Conservation (phyloP, 2,113 vertebrate species). For the Sarotherodon lohbergeri region DNA sequence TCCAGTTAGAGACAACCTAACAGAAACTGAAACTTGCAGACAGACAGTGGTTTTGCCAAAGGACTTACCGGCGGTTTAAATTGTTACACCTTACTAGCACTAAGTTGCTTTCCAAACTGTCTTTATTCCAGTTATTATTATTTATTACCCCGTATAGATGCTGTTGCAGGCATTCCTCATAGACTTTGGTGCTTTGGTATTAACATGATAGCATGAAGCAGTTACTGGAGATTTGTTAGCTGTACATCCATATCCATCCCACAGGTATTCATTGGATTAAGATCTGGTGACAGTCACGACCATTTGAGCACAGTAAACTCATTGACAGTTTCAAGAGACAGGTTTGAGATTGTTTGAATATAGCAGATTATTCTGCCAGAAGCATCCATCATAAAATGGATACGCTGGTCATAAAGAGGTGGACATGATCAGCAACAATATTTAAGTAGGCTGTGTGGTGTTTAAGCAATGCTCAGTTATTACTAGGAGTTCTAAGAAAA, state of each 20-base stretch:
- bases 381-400: not conserved
- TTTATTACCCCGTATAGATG: accelerated
- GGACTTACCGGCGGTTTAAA: not conserved
- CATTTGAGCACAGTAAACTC: not conserved
- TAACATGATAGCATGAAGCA: not conserved
- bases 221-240: not conserved
- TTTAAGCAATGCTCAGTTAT: not conserved
- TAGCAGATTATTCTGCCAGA: not conserved
- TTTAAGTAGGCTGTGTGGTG: not conserved
- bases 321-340: not conserved
- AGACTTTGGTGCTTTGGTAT: not conserved
- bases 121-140: not conserved
- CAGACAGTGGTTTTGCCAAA: not conserved
- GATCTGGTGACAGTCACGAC: not conserved
- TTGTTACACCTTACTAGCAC: not conserved
- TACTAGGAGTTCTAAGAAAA: not conserved
- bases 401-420: not conserved
- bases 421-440: accelerated
- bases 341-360: not conserved
- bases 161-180: accelerated
- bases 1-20: not conserved
- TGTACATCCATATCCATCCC: not conserved
- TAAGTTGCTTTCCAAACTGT: not conserved
- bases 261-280: not conserved
- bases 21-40: not conserved